Percentiles rank a stretch among this genome's conserved stretches.
phyloP scores from a whole-genome alignment of 2,888 invertebrate genomes.

The Mimas tiliae region DNA sequence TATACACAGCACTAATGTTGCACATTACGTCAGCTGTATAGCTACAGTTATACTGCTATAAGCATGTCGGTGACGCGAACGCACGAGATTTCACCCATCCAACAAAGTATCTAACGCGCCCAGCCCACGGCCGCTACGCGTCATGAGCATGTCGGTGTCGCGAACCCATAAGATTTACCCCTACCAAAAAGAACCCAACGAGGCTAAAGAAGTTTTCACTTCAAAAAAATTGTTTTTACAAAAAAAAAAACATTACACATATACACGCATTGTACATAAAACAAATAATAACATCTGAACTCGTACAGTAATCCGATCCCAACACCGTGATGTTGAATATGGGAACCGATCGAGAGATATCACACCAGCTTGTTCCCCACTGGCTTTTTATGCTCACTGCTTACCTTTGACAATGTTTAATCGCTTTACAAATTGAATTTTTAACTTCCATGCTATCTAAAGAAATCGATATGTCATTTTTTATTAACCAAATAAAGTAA shows the following conservation, averaged over 20 bases:
- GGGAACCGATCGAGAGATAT: slow-evolving; percentile 14
- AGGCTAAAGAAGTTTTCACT: no score
- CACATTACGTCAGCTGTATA: no score
- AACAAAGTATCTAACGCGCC: no score
- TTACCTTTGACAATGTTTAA: slow-evolving; percentile 15
- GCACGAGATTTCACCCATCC: no score
- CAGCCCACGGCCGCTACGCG: no score
- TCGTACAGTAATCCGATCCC: slow-evolving; percentile 1
- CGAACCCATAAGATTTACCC: no score
- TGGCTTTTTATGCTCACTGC: slow-evolving; percentile 11
- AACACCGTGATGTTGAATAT: slow-evolving; percentile 9
- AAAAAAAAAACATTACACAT: neutral
- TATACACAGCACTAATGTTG: no score
- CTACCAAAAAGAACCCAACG: no score
- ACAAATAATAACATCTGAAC: neutral
- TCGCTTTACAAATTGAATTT: slow-evolving; percentile 16
- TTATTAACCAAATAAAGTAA: slow-evolving; percentile 1
- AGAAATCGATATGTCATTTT: neutral
- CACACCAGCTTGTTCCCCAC: slow-evolving; percentile 4
- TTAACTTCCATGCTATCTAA: neutral
- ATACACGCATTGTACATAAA: neutral
- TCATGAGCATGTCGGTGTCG: no score
- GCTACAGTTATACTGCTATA: no score
- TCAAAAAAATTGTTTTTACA: no score
- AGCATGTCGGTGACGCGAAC: no score